A percentile compares a stretch with the other conserved stretches of the same genome.
phyloP scores from a whole-genome alignment of 2,888 invertebrate genomes.

The Xanthia togata region DNA sequence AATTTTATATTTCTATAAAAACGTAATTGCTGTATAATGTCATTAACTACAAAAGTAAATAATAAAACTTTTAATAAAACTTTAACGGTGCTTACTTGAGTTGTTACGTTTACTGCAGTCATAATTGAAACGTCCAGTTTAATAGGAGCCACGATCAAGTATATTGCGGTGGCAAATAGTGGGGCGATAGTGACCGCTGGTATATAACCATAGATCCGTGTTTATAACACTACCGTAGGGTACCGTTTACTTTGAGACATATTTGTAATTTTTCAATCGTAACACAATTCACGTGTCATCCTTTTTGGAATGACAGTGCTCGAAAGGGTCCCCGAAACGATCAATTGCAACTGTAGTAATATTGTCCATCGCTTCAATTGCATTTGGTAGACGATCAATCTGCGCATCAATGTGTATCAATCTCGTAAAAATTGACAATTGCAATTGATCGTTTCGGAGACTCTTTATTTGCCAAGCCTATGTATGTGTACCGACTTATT shows the following conservation, averaged over 20 bases:
- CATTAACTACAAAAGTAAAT: constrained; percentile 44
- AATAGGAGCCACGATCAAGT: constrained; percentile 51
- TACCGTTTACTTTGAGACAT: constrained; percentile 1
- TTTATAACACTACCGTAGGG: constrained; percentile 27
- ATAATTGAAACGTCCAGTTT: constrained; percentile 54
- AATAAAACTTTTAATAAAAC: constrained; percentile 37
- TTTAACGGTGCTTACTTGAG: constrained; percentile 8
- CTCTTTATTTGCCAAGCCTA: background rate
- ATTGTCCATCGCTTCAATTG: no score
- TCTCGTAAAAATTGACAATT: no score
- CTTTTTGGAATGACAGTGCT: background rate
- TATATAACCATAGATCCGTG: constrained; percentile 17
- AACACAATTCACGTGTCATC: background rate
- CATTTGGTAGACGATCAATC: no score
- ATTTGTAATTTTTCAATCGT: background rate
- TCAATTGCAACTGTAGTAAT: no score
- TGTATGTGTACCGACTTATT: no score
- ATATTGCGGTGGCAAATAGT: constrained; percentile 38
- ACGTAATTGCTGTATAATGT: background rate
- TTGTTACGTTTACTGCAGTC: constrained; percentile 42
- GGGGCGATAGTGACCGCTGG: constrained; percentile 37
- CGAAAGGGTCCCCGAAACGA: no score
- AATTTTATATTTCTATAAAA: background rate
- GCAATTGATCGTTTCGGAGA: no score
- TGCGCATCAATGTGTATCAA: no score